Evolutionary conservation across 2,113 vertebrate species (phyloP).

Genomic region (Ophiodon elongatus): DNA sequence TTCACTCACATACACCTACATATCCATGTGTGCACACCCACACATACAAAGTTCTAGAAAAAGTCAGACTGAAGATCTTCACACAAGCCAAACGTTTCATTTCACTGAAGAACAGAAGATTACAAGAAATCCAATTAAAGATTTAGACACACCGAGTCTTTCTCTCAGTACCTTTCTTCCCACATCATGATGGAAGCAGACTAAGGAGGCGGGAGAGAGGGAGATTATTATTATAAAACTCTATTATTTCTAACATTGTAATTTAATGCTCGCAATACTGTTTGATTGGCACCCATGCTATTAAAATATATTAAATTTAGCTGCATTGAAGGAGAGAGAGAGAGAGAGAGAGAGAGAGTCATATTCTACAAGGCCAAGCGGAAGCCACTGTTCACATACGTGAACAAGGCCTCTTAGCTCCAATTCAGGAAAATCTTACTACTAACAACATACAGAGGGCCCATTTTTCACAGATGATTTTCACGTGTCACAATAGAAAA

Average conservation of each 20-base stretch:
- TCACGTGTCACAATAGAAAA: neutral
- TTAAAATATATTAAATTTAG: neutral
- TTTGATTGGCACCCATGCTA: slow-evolving; percentile 10
- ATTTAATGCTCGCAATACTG: neutral
- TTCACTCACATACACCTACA: slow-evolving; percentile 8
- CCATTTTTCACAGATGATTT: neutral
- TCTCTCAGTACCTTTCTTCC: slow-evolving; percentile 1
- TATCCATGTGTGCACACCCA: neutral
- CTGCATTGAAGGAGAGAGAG: neutral
- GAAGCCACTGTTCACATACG: neutral
- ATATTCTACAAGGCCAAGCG: neutral
- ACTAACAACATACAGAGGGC: neutral
- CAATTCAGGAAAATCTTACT: neutral
- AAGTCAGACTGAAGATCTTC: neutral
- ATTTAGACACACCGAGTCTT: slow-evolving; percentile 38
- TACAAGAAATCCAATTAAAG: slow-evolving; percentile 44
- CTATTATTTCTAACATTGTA: neutral
- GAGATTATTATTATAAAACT: neutral
- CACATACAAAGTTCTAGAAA: neutral
- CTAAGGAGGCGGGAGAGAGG: neutral
- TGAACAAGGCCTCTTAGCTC: neutral
- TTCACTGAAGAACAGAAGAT: slow-evolving; percentile 28
- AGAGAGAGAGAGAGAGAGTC: neutral
- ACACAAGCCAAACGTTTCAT: slow-evolving; percentile 29
- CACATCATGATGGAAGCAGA: slow-evolving; percentile 4